Evolutionary conservation across 2,888 invertebrate species (phyloP), one percentile per base, ranked within the genome.

Genomic region (Sarcophaga rosellei): DNA sequence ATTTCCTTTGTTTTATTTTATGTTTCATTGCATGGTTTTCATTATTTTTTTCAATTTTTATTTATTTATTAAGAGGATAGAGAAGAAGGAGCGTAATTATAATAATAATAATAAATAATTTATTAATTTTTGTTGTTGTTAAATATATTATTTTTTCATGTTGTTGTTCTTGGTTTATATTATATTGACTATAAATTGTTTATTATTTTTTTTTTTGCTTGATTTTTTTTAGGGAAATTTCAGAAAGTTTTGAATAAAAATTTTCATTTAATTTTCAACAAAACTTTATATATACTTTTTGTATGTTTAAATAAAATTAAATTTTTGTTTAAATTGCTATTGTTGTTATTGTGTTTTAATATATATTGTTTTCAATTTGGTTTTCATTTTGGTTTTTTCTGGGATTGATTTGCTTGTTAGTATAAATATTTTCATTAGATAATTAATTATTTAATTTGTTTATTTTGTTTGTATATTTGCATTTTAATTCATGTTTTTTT

Each of bases 171-270:
- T 35, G 35, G 8, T 35, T 35, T 8, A 8, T 35, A 15, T 53
- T 53, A 53, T 53, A 15, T 86, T 83, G 86, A 65, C 80, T 86
- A 86, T 83, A 86, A 83, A 73, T 80, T 80, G 82, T 86, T 80
- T 76, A 79, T 86, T 81, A 23, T 61, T 69, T 45, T 74, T 74
- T 21, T 63, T 62, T 53, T 65, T 75, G 3, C 35, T 57, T 21
- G 5, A 4, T 61, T 61, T 61, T n/a, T 61, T 59, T 59, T 35
- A 66, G 80, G 44, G 78, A 76, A 84, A 75, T 65, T 80, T 75
- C 12, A 53, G 65, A 75, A 68, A 66, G n/a, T 72, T 72, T 69
- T 61, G 25, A 23, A n/a, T 66, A 65, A 63, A 35, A n/a, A 45
- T 53, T 72, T 75, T n/a, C 20, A 21, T 17, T 47, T 62, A 23